Evolutionary conservation across 2,797 vertebrate species (phyloP), one percentile per base, ranked within the genome.

Genomic region (Hipposideros larvatus): DNA sequence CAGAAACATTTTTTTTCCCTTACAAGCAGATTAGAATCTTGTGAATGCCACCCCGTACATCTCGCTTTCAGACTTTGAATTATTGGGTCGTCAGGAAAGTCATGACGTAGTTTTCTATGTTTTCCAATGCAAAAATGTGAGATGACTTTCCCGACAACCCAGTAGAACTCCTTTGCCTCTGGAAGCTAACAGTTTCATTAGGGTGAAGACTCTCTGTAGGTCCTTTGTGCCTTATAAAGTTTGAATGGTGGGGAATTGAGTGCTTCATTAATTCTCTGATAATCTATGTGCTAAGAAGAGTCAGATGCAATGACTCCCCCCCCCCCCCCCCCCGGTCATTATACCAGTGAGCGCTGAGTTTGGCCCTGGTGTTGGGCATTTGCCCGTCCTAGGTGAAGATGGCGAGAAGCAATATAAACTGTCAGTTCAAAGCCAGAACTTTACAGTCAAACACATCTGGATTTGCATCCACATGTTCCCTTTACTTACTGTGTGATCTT

Each of bases 171-270:
- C n/a, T n/a, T n/a, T n/a, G n/a, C 43, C 43, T 43, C 73, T 93
- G 6, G 1, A 74, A 94, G 82, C 63, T 74, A 70, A 73, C 82
- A 46, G 71, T 78, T 96, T 86, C 74, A 73, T 96, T 53, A 59
- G 28, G 91, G 74, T 31, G 82, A 85, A 70, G 71, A 4, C 70
- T 94, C 86, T 74, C 48, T 89, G 86, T 14, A 3, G 79, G 13
- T 79, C 59, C 68, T 90, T 53, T 70, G 68, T 55, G 85, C n/a
- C 73, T 88, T 86, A 14, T 68, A 46, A 82, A 71, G 68, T 59
- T 41, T 59, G 77, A 82, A 48, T 15, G 85, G 53, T 46, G 34
- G 84, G 34, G 85, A 87, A 71, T 37, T 71, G 94, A 84, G 53
- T 34, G 82, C 95, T 85, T 57, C 80, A 77, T 83, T 87, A 77